Base-by-base conservation (phyloP, 2,797 vertebrate genomes). In the Euphonia xanthogaster region DNA sequence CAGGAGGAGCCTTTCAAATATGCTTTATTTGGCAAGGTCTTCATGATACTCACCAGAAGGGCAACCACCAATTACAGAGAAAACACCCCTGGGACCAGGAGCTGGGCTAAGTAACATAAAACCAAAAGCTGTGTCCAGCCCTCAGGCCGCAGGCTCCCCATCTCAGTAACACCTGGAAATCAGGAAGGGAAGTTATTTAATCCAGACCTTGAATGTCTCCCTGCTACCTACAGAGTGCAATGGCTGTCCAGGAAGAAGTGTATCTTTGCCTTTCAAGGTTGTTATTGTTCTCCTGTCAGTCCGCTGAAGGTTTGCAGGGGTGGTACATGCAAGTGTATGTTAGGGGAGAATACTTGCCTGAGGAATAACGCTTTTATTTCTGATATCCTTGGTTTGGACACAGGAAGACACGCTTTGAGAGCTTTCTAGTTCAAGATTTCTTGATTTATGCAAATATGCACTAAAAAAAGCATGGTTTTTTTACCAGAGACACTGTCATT, bases 1-100 rank as follows among this genome's bases (percentile, higher is more conserved):
- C 1, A 4, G 42, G 51, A 91, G 15, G 44, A 89, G 15, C 25
- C 5, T 74, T 80, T 93, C 31, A 67, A 27, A 42, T 1, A 3
- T 40, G 27, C 10, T 63, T 79, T 62, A 31, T 78, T 85, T 79
- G 55, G 19, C 30, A 18, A 35, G 35, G 9, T 58, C 4, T 51
- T 93, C 1, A 0, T 62, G 77, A 14, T 31, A 9, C 1, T 1
- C 33, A 24, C 31, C 24, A 7, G 33, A 33, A 54, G 1, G 2
- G 3, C 72, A 27, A n/a, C 14, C 23, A 54, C 25, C 31, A 70
- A 1, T 60, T 54, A 33, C 3, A n/a, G 22, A 84, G 47, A 57
- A 63, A 45, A 37, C 22, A 18, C 30, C 17, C 14, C 21, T 44
- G 67, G 35, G 47, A 19, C 14, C 24, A 33, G 47, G 21, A 66